Percentiles rank a stretch among this genome's conserved stretches.
Evolutionary conservation across 2,888 invertebrate genomes (phyloP).

Genomic region (Spialia ferax): DNA sequence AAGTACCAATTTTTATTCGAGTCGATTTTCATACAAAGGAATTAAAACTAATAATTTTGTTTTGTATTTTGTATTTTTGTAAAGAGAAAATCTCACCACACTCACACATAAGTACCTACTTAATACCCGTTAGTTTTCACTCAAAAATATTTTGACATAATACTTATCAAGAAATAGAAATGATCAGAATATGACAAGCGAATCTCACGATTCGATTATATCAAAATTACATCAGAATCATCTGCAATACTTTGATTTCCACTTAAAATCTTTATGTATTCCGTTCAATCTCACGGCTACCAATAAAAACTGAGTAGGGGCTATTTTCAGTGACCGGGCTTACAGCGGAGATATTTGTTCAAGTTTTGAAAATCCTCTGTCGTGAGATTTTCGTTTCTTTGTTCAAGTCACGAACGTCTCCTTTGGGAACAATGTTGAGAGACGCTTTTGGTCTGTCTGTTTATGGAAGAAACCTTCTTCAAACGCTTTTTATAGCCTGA

Average conservation of each 20-base stretch:
- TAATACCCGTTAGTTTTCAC: too few relatives aligned
- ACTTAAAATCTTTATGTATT: slow-evolving; percentile 10
- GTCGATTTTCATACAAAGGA: too few relatives aligned
- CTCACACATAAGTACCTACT: too few relatives aligned
- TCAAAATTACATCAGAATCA: not conserved
- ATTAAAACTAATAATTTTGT: too few relatives aligned
- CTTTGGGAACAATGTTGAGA: slow-evolving; percentile 53
- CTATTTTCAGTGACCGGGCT: slow-evolving; percentile 22
- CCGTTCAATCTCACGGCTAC: slow-evolving; percentile 35
- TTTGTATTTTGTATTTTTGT: too few relatives aligned
- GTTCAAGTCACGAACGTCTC: slow-evolving; percentile 67
- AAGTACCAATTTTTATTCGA: too few relatives aligned
- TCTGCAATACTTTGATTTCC: not conserved
- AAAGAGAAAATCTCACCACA: too few relatives aligned
- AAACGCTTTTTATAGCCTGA: not conserved
- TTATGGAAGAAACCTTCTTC: not conserved
- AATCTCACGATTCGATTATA: too few relatives aligned
- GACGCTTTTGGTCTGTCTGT: slow-evolving; percentile 10
- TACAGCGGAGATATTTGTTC: slow-evolving; percentile 43
- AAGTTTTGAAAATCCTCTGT: slow-evolving; percentile 63
- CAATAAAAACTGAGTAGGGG: slow-evolving; percentile 11
- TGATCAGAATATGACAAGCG: too few relatives aligned
- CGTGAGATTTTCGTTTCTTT: slow-evolving; percentile 66
- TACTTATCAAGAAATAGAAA: too few relatives aligned
- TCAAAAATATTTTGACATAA: too few relatives aligned